Evolutionary conservation across 2,797 vertebrate species (phyloP), one percentile per base, ranked within the genome.

Genomic region (Rhincodon typus): DNA sequence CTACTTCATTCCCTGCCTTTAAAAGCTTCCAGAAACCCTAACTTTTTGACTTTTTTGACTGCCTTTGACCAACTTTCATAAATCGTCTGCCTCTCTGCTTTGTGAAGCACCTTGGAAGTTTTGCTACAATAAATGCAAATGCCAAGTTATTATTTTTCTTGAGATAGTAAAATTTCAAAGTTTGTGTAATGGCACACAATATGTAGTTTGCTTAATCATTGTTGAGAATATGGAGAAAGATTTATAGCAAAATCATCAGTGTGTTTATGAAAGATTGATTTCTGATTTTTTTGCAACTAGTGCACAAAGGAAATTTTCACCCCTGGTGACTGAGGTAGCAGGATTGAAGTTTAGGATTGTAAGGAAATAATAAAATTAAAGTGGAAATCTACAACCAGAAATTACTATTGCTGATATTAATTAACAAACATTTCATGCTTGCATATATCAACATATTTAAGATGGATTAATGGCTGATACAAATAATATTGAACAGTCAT

Each of bases 111-210:
- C 90, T 69, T 93, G 66, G 90, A 69, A 66, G 82, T 69, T 69
- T 69, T 42, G 62, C 90, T 69, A 42, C 66, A 42, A 69, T 93
- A 69, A 69, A 42, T 69, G 62, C 66, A 93, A 69, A 69, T 69
- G 67, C 62, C 62, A 38, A 69, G 90, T 93, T 69, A 38, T 93
- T 93, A 12, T 67, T 93, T 19, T 38, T 93, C 30, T 66, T n/a
- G 62, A 93, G 62, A 93, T 93, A 67, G 90, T 67, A 67, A 93
- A 66, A 93, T 67, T 93, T 38, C n/a, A 67, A 93, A n/a, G 62
- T 67, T 93, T 93, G 57, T 67, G 30, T 38, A 42, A 38, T n/a
- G 67, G 57, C 88, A 67, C 62, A 93, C 90, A n/a, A 90, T 67
- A 67, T 67, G 66, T 93, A 84, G 38, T 84, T 84, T 21, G 21